These are phyloP conservation scores for Drosophila austrosaltans DNA, from an alignment of 2,888 invertebrate species.

Conservation along the genomic window DNA sequence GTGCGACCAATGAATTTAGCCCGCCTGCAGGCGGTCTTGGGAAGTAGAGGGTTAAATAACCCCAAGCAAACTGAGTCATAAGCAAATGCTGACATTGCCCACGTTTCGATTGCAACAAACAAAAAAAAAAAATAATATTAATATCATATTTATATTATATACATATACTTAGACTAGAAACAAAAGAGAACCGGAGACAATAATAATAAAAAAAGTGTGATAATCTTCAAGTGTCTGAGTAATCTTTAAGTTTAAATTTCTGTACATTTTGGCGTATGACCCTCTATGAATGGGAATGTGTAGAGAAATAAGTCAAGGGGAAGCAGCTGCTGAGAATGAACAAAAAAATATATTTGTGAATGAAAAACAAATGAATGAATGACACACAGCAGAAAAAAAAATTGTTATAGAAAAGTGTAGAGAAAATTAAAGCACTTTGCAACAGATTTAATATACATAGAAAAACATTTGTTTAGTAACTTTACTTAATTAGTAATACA, in stretches of 20 bases:
- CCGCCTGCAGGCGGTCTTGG: no score
- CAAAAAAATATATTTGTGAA: neutral
- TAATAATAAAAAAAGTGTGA: neutral
- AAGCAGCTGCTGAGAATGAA: slow-evolving; percentile 7
- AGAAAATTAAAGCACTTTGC: neutral
- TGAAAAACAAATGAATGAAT: neutral
- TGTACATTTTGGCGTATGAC: neutral
- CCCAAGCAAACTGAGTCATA: slow-evolving; percentile 14
- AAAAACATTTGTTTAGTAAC: neutral
- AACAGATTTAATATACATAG: no score
- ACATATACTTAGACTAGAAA: neutral
- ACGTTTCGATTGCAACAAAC: slow-evolving; percentile 36
- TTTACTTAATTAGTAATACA: neutral
- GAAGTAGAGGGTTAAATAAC: no score
- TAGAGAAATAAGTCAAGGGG: slow-evolving; percentile 1
- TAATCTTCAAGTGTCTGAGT: slow-evolving; percentile 5
- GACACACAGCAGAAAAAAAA: slow-evolving; percentile 1
- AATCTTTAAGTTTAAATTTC: neutral
- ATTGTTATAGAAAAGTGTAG: neutral
- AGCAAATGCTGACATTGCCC: slow-evolving; percentile 18
- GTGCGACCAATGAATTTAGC: no score
- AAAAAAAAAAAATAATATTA: slow-evolving; percentile 1
- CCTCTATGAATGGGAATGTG: slow-evolving; percentile 3
- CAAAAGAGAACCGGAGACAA: neutral
- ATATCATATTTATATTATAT: neutral